These are phyloP conservation scores for Drosophila kambysellisi DNA, from an alignment of 2,888 invertebrate genomes.

Conservation along the genomic window DNA sequence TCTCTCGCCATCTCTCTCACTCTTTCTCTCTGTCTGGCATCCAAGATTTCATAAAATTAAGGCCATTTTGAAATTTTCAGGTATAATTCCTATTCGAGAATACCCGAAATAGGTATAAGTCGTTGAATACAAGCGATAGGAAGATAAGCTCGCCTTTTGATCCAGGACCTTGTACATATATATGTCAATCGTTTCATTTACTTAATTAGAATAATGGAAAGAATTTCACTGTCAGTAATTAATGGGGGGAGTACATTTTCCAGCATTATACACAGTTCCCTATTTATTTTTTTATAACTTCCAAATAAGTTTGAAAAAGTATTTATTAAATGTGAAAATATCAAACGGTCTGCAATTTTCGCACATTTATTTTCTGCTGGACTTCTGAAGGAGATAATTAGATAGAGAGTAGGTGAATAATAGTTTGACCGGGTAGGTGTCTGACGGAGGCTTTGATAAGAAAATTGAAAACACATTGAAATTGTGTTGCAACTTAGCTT, in stretches of 20 bases:
- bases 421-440: not conserved
- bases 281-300: not conserved
- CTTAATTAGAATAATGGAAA: not conserved
- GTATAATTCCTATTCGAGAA: not conserved
- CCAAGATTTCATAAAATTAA: not conserved
- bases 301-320: not conserved
- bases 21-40: not conserved
- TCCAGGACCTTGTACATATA: not conserved
- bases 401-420: not conserved
- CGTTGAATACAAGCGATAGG: not conserved
- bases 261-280: not conserved
- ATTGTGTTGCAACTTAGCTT: not conserved
- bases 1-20: not conserved
- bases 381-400: not conserved
- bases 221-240: not conserved
- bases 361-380: not conserved
- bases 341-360: not conserved
- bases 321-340: not conserved
- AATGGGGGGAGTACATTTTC: not conserved
- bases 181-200: not conserved
- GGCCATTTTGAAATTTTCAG: not conserved
- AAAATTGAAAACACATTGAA: constrained; percentile 1
- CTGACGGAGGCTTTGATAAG: constrained; percentile 5
- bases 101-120: not conserved
- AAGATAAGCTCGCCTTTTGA: not conserved